Conservation (phyloP, 2,888 invertebrate genomes). For the Nycteola revayana region DNA sequence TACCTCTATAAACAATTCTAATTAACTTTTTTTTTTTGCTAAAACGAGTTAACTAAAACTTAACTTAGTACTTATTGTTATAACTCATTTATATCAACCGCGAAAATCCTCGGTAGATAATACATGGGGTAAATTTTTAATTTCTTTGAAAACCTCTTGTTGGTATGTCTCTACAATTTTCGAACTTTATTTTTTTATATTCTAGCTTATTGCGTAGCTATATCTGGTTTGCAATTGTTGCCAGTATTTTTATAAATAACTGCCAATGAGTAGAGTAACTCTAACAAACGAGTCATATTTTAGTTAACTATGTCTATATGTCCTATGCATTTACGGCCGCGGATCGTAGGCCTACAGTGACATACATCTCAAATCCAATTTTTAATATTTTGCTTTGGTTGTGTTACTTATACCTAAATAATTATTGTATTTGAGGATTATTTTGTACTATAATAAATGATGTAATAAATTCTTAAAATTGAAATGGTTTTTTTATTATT, state of each 20-base stretch:
- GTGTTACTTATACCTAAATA: slow-evolving; percentile 78
- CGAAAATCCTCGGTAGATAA: neutral
- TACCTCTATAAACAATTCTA: too few relatives aligned
- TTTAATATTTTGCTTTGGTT: slow-evolving; percentile 80
- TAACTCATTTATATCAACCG: neutral
- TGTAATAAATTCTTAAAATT: slow-evolving; percentile 78
- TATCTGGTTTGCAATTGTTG: slow-evolving; percentile 36
- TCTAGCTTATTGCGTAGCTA: slow-evolving; percentile 41
- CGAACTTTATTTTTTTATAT: slow-evolving; percentile 67
- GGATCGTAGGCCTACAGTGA: slow-evolving; percentile 52
- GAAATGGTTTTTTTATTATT: slow-evolving; percentile 23
- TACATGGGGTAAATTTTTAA: slow-evolving; percentile 31
- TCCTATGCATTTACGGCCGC: slow-evolving; percentile 69
- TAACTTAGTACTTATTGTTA: neutral
- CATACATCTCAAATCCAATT: slow-evolving; percentile 72
- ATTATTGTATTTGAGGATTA: slow-evolving; percentile 80
- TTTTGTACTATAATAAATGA: slow-evolving; percentile 77
- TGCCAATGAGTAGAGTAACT: slow-evolving; percentile 66
- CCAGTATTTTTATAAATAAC: slow-evolving; percentile 56
- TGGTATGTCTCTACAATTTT: slow-evolving; percentile 60
- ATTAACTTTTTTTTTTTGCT: slow-evolving; percentile 34
- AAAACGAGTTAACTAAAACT: slow-evolving; percentile 7
- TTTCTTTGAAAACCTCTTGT: slow-evolving; percentile 45
- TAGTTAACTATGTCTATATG: slow-evolving; percentile 53
- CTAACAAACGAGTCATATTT: slow-evolving; percentile 59